Base-by-base conservation (phyloP, 30 jellyfish, hydroid and myxozoan genomes). In the Aurelia aurita region DNA sequence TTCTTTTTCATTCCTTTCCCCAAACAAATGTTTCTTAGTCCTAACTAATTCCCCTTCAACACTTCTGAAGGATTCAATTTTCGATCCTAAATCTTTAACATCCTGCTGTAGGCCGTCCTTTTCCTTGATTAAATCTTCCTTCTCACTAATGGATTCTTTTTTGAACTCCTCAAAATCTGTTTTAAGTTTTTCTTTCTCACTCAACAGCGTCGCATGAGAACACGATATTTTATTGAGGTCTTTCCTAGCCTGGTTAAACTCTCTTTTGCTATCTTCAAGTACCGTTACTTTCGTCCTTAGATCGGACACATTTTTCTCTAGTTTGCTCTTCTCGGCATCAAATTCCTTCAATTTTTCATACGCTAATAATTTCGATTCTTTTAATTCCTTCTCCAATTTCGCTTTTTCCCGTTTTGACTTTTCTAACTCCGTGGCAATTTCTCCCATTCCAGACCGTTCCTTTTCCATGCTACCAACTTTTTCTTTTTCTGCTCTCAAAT, bases 101-200 rank as follows among this genome's bases (percentile, higher is more conserved):
- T 31, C 43, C 26, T 43, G 49, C 54, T 66, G 64, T 28, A 75
- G 32, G 23, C 44, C 49, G 13, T 18, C 66, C 31, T 39, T 82
- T 58, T 85, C 84, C 0, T 45, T 55, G 22, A 8, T 57, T 6
- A 85, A 21, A 45, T 70, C 73, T 13, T 21, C 70, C 35, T 67
- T 44, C 13, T 67, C 72, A 51, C 77, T 35, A 25, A 14, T 55
- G 18, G 67, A 19, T n/a, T 53, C 66, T 28, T 29, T 47, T 44
- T 87, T 77, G 82, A 59, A 31, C 16, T 34, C 70, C 35, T 29
- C 22, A 3, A 74, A 22, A 46, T 85, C 89, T 2, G 7, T 57
- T 43, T 62, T 58, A n/a, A 43, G 31, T 2, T 74, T 58, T 10
- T 53, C 64, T 14, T 85, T 75, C 39, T 64, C 79, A 4, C n/a